These are phyloP conservation scores for Clostera curtula DNA, from an alignment of 2,888 invertebrate genomes.

Conservation along the genomic window DNA sequence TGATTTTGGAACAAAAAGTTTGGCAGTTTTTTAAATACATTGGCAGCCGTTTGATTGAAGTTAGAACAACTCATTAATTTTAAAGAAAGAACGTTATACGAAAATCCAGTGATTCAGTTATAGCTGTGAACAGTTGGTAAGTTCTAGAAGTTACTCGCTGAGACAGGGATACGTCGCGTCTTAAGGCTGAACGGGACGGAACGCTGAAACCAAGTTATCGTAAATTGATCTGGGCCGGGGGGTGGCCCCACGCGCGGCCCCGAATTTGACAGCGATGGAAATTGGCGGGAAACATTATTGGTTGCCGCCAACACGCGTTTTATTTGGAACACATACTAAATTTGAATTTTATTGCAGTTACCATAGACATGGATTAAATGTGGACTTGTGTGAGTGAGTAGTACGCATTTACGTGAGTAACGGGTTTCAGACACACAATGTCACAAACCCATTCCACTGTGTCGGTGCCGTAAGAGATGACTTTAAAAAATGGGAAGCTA, in stretches of 20 bases:
- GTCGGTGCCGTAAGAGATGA: too few species aligned
- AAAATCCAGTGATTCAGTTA: conserved; percentile 38
- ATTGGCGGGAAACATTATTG: conserved; percentile 73
- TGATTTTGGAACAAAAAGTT: too few species aligned
- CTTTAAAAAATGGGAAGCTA: too few species aligned
- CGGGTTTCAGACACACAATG: too few species aligned
- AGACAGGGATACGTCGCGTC: conserved; percentile 60
- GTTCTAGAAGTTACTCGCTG: conserved; percentile 66
- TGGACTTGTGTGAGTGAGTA: too few species aligned
- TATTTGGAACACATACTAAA: conserved; percentile 23
- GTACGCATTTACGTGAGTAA: too few species aligned
- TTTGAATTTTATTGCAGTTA: conserved; percentile 38
- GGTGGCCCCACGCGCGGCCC: conserved; percentile 48
- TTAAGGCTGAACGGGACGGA: conserved; percentile 71
- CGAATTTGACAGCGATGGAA: conserved; percentile 75
- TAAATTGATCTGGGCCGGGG: conserved; percentile 69
- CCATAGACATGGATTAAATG: too few species aligned
- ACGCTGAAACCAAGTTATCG: conserved; percentile 66
- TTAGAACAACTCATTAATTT: conserved; percentile 2
- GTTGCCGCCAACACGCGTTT: conserved; percentile 32
- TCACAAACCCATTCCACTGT: too few species aligned
- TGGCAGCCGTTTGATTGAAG: too few species aligned
- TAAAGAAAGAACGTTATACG: conserved; percentile 13
- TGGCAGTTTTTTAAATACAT: too few species aligned
- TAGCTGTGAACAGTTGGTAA: conserved; percentile 41